A percentile compares a stretch with the other conserved stretches of the same genome.
Conservation (phyloP, 2,113 vertebrate species). For the Catharus minimus region DNA sequence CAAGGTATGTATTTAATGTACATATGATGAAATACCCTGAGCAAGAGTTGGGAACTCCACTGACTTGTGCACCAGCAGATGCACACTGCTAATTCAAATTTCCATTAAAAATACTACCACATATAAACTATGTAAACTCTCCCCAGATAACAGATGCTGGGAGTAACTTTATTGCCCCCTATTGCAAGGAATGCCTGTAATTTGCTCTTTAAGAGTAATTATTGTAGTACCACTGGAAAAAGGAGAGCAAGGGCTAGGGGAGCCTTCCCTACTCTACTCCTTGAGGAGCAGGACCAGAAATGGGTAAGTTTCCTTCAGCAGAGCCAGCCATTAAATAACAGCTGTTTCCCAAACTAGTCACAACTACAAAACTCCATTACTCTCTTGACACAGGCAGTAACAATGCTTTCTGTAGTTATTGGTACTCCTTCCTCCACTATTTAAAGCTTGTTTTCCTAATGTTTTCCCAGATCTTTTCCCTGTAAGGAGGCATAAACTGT, state of each 20-base stretch:
- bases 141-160: neutral
- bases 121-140: neutral
- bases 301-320: neutral
- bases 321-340: neutral
- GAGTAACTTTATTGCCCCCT: neutral
- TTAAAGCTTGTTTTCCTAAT: neutral
- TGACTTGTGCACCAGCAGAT: neutral
- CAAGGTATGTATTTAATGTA: neutral
- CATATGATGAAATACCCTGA: neutral
- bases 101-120: neutral
- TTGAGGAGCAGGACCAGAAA: neutral
- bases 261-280: neutral
- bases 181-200: neutral
- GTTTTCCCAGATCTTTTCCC: neutral
- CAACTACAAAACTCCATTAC: neutral
- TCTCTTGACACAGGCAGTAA: neutral
- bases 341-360: neutral
- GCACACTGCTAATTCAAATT: neutral
- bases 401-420: neutral
- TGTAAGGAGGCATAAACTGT: neutral
- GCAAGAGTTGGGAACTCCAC: neutral
- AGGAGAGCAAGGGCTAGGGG: neutral
- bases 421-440: neutral
- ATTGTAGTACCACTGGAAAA: neutral
- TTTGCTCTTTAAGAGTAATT: neutral